A percentile compares a stretch with the other conserved stretches of the same genome.
Evolutionary conservation across 2,888 invertebrate species (phyloP).

Genomic region (Myopa tessellatipennis): DNA sequence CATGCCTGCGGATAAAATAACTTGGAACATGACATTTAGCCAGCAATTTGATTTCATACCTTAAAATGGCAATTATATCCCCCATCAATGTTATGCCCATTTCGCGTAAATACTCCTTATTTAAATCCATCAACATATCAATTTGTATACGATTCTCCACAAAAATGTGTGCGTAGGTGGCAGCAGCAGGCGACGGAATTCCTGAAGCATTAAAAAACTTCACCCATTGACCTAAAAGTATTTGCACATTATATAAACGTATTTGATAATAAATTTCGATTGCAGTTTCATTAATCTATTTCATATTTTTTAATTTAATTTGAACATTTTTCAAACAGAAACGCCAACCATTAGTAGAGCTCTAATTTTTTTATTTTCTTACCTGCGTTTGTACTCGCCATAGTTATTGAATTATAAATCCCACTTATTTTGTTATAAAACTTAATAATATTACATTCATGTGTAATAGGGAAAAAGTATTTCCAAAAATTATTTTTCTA

Average conservation of each 20-base stretch:
- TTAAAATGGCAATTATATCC: constrained; percentile 78
- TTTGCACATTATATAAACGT: not conserved
- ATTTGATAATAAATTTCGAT: not conserved
- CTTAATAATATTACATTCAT: not conserved
- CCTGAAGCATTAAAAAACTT: constrained; percentile 88
- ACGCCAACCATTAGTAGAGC: no score
- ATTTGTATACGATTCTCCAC: constrained; percentile 87
- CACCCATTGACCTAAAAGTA: constrained; percentile 74
- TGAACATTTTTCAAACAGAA: no score
- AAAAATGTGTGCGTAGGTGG: constrained; percentile 87
- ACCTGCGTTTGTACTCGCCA: constrained; percentile 61
- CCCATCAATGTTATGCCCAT: constrained; percentile 86
- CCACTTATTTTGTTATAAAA: not conserved
- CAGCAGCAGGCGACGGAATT: constrained; percentile 79
- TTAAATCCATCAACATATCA: constrained; percentile 87
- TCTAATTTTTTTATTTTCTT: constrained; percentile 10
- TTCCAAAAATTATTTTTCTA: not conserved
- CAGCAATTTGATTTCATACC: constrained; percentile 65
- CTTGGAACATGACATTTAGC: not conserved
- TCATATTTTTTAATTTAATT: not conserved
- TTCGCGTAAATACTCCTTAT: constrained; percentile 86
- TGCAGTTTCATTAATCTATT: not conserved
- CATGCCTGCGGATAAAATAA: constrained; percentile 68
- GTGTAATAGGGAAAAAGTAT: not conserved
- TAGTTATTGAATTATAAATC: constrained; percentile 36